Base-by-base conservation (phyloP, 2,797 vertebrate species). In the Balearica regulorum region DNA sequence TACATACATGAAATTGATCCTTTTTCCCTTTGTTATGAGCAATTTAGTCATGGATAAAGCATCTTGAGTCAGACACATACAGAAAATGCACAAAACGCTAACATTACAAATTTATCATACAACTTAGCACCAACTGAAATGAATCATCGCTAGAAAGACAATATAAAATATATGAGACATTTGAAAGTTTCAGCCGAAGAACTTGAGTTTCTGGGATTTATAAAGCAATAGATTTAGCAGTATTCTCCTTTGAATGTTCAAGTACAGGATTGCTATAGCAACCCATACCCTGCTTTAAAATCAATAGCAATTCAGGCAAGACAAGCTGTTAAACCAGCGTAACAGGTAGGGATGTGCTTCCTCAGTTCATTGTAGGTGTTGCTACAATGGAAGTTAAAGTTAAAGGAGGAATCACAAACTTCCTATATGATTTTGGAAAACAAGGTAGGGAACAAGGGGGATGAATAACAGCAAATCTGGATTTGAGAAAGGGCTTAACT, bases 271-370 rank as follows among this genome's bases (percentile, higher is more conserved):
- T 96, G 91, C 89, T 92, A 95, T 76, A 94, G 93, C 86, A 93
- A 95, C 94, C 49, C 68, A 22, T 31, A 78, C 53, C 54, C n/a
- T 76, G 10, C 66, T 93, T 51, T 76, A 90, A 95, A 96, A 97
- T 94, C 95, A 95, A 96, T 90, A 95, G 26, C 95, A 87, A 87
- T 96, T 94, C 64, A 94, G 71, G 86, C 78, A 95, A 95, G 51
- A 87, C 68, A 92, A 97, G 84, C 83, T 94, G 83, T 91, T 91
- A 70, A 95, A 89, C 33, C 35, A 78, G n/a, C 19, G n/a, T 68
- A 90, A 84, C 72, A 75, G 41, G 83, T 35, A 77, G 58, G 43
- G 54, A 73, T 81, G 89, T 68, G 84, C 77, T 88, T 61, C 69
- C 72, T 92, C 70, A 49, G 43, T 51, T 66, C 69, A 51, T 26